Percentiles rank a stretch among this genome's conserved stretches.
phyloP scores from a whole-genome alignment of 1,140 invertebrate genomes.

The Atta texana region DNA sequence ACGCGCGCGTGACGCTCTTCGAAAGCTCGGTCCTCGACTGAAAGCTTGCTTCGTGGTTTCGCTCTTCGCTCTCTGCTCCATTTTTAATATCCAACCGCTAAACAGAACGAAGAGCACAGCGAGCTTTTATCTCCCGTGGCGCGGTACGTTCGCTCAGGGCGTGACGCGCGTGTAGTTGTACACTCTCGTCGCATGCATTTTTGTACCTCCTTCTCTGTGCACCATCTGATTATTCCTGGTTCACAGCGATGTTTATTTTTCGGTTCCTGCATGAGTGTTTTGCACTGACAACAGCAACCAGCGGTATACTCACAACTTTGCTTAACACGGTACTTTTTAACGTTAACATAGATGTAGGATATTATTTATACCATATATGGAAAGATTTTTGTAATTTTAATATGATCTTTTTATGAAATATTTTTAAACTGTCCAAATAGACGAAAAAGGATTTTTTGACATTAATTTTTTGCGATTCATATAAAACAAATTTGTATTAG shows the following conservation, averaged over 20 bases:
- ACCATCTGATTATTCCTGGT: not conserved
- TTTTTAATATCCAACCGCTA: constrained; percentile 68
- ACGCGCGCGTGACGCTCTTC: constrained; percentile 51
- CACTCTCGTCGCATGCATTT: constrained; percentile 12
- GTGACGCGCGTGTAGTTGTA: not conserved
- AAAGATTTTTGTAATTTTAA: constrained; percentile 26
- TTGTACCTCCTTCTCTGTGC: constrained; percentile 25
- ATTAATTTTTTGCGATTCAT: not conserved
- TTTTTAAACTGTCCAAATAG: not conserved
- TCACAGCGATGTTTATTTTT: constrained; percentile 65
- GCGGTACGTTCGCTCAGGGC: constrained; percentile 20
- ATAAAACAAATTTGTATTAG: not conserved
- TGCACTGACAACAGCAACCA: constrained; percentile 14
- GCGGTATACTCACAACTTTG: not conserved
- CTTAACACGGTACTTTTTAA: constrained; percentile 29
- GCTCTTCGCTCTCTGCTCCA: constrained; percentile 25
- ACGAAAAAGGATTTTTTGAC: not conserved
- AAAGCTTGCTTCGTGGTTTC: constrained; percentile 45
- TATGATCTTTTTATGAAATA: not conserved
- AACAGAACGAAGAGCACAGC: constrained; percentile 40
- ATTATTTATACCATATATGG: not conserved
- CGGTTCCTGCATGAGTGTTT: constrained; percentile 21
- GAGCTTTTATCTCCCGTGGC: constrained; percentile 60
- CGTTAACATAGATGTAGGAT: not conserved
- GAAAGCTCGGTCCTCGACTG: constrained; percentile 33